These are phyloP conservation scores for Ispidina picta DNA, from an alignment of 2,797 vertebrate genomes.

Conservation along the genomic window DNA sequence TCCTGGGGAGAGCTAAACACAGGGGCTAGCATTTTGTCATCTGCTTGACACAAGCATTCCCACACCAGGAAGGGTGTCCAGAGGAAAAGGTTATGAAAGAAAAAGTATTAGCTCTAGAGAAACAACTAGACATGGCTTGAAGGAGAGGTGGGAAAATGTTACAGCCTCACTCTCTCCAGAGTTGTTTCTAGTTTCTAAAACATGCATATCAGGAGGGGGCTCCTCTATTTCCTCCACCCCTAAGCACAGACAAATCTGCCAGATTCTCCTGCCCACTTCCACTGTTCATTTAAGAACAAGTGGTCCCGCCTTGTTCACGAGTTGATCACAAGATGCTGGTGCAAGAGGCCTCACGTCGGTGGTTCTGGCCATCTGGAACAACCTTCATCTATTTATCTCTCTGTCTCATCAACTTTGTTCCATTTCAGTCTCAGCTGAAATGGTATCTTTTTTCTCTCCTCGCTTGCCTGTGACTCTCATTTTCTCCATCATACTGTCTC, in stretches of 20 bases:
- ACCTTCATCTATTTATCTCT: background rate
- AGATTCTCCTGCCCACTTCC: background rate
- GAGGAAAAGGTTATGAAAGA: background rate
- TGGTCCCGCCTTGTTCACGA: background rate
- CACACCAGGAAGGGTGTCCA: background rate
- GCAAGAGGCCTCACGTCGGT: background rate
- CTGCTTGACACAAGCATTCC: background rate
- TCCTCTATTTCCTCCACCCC: background rate
- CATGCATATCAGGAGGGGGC: background rate
- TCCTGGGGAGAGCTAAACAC: background rate
- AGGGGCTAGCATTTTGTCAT: accelerated
- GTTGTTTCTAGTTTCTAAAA: background rate
- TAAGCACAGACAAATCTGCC: background rate
- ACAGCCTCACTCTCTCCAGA: background rate
- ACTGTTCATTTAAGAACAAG: background rate
- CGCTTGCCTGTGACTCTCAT: background rate
- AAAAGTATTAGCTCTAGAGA: background rate
- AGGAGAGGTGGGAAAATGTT: background rate
- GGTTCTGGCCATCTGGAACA: background rate
- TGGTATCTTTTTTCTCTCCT: background rate
- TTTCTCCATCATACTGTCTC: background rate
- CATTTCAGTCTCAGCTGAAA: conserved; percentile 34
- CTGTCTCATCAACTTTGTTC: background rate
- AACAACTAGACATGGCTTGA: background rate
- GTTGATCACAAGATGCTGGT: background rate